Base-by-base conservation (phyloP, 1,140 invertebrate genomes). In the Mactra quadrangularis region DNA sequence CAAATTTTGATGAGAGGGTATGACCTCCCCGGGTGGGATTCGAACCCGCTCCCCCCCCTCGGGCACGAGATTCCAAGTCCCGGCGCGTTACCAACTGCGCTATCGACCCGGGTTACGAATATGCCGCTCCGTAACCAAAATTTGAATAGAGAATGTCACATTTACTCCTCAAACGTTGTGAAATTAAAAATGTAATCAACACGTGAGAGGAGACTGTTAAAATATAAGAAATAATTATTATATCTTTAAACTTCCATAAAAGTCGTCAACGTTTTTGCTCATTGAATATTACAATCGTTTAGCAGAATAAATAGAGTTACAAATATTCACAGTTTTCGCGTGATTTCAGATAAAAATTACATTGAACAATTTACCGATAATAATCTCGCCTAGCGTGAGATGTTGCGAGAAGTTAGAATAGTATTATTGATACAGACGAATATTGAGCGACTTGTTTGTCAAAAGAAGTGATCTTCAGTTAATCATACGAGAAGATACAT, bases 401-500 rank as follows among this genome's bases (percentile, higher is more conserved):
- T 55, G 41, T 55, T 25, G 38, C 50, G 50, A 55, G 70, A 55
- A 41, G 22, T 52, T 72, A 72, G 70, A 45, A 38, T 15, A 47
- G 50, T 55, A 55, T n/a, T 55, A 55, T 55, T 72, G 53, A 72
- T 72, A 29, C 45, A 72, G 70, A 72, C 70, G 70, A 72, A 72
- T 55, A 68, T 72, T 72, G 70, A 72, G 27, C 50, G 70, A 47
- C 53, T 33, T n/a, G 35, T 22, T 57, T 72, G 70, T 72, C 70
- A 72, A 68, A 68, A 68, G 45, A 68, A 13, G 64, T 38, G 64
- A 64, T 68, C 64, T 45, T 68, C 64, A 33, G 15, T 68, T 68
- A 68, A 68, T 68, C 64, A 68, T 7, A 6, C 38, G 15, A 68
- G 38, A 15, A 22, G 70, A 22, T 52, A 47, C 35, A 55, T 55